These are phyloP conservation scores for Diabrotica undecimpunctata DNA, from an alignment of 1,140 invertebrate species.

Conservation along the genomic window DNA sequence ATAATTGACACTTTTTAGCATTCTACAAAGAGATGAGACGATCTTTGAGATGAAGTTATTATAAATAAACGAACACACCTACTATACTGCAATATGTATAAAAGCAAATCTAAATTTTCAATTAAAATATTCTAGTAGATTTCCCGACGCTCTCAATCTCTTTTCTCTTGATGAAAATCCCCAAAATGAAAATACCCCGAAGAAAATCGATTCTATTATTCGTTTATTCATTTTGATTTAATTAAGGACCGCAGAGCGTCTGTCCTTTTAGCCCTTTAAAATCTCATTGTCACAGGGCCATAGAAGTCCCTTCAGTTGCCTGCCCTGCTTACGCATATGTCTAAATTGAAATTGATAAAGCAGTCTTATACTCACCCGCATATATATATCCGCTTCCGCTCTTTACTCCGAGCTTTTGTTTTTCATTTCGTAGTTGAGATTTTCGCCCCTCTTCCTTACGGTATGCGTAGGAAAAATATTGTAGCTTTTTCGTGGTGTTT, in stretches of 20 bases:
- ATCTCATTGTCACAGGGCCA: slow-evolving; percentile 17
- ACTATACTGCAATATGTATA: not conserved
- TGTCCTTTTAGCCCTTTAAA: slow-evolving; percentile 20
- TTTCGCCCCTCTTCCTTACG: slow-evolving; percentile 7
- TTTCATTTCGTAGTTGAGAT: slow-evolving; percentile 12
- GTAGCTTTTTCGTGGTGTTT: not conserved
- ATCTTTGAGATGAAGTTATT: too few species aligned
- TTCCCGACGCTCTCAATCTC: slow-evolving; percentile 5
- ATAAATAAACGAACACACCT: too few species aligned
- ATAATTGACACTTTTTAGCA: too few species aligned
- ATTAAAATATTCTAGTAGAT: slow-evolving; percentile 10
- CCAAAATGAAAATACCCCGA: slow-evolving; percentile 14
- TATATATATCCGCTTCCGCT: slow-evolving; percentile 1
- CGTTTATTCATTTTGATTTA: slow-evolving; percentile 21
- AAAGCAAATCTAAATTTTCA: slow-evolving; percentile 12
- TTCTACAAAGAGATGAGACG: too few species aligned
- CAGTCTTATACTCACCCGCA: slow-evolving; percentile 12
- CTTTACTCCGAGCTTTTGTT: slow-evolving; percentile 5
- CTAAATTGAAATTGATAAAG: slow-evolving; percentile 21
- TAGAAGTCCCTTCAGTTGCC: slow-evolving; percentile 1
- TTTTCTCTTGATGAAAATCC: not conserved
- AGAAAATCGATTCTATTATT: slow-evolving; percentile 21
- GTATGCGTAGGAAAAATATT: not conserved
- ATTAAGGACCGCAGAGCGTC: slow-evolving; percentile 19
- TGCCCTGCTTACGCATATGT: slow-evolving; percentile 14